Evolutionary conservation across 2,113 vertebrate genomes (phyloP), one percentile per base, ranked within the genome.

Genomic region (Planiliza haematocheilus): DNA sequence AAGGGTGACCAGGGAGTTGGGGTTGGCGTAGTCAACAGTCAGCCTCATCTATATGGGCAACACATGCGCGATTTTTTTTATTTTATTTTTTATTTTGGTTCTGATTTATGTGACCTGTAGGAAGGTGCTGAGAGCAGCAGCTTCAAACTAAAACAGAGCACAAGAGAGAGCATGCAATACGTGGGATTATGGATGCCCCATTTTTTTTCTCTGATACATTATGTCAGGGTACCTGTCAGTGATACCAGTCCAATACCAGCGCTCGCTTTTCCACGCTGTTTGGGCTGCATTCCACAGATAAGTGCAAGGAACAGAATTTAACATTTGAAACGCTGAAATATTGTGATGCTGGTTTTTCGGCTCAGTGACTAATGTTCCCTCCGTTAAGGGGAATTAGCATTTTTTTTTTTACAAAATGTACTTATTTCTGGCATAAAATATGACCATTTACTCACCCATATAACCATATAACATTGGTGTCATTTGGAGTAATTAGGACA

Each of bases 141-240:
- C 18, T 30, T 11, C 16, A 48, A 4, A 24, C 45, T 12, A 11
- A 36, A 74, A 14, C 37, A 20, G 18, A 41, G 21, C 39, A 46
- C 4, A 9, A 8, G 17, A 37, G 7, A 45, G 24, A 48, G 14
- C 20, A 20, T 45, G 46, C 14, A 21, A 34, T 16, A 14, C 59
- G 7, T 4, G 39, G 53, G 30, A 63, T 51, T 52, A 36, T 17
- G 8, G 24, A 13, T 8, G 49, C 10, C 8, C 30, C 41, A 59
- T n/a, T 21, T 42, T 48, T 30, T 49, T 16, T 13, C 7, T 42
- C 14, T 20, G 17, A 53, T 41, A 21, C 36, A 39, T 21, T 51
- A n/a, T 39, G 18, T 57, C 36, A 13, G 42, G 18, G 50, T 43
- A 9, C 46, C 43, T 75, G 55, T 73, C 52, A 51, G 38, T 4